Percentiles rank a stretch among this genome's conserved stretches.
Evolutionary conservation across 2,113 vertebrate genomes (phyloP).

Genomic region (Pygoscelis antarcticus): DNA sequence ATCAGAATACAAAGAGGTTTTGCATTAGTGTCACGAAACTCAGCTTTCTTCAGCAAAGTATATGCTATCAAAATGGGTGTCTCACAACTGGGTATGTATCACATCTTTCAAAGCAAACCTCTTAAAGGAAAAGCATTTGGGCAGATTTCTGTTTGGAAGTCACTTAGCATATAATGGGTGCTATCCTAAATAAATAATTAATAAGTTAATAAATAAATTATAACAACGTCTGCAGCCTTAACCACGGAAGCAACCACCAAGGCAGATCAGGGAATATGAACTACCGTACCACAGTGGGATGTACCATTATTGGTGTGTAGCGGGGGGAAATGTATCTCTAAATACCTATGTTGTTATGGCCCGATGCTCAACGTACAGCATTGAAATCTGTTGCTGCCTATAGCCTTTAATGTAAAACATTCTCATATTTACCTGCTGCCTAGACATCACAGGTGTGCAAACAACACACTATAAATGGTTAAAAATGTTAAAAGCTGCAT

Average conservation of each 20-base stretch:
- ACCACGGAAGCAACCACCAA: background rate
- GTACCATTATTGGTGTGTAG: background rate
- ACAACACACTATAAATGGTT: background rate
- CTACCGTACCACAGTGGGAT: background rate
- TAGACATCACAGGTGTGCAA: background rate
- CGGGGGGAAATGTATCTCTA: background rate
- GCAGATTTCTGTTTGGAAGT: conserved; percentile 35
- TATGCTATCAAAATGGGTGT: background rate
- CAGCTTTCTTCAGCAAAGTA: conserved; percentile 3
- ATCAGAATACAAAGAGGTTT: conserved; percentile 50
- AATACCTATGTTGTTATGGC: background rate
- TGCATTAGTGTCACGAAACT: background rate
- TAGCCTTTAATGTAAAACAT: background rate
- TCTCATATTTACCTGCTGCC: background rate
- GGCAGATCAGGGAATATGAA: background rate
- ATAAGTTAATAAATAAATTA: conserved; percentile 62
- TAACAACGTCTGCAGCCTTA: conserved; percentile 15
- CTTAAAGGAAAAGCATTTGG: conserved; percentile 37
- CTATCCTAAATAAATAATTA: conserved; percentile 50
- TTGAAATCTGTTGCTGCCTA: background rate
- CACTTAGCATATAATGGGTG: conserved; percentile 62
- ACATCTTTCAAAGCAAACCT: background rate
- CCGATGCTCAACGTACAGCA: background rate
- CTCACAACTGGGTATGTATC: background rate
- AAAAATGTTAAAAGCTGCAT: background rate